Conservation (phyloP, 2,113 vertebrate genomes). For the Percopsis transmontana region DNA sequence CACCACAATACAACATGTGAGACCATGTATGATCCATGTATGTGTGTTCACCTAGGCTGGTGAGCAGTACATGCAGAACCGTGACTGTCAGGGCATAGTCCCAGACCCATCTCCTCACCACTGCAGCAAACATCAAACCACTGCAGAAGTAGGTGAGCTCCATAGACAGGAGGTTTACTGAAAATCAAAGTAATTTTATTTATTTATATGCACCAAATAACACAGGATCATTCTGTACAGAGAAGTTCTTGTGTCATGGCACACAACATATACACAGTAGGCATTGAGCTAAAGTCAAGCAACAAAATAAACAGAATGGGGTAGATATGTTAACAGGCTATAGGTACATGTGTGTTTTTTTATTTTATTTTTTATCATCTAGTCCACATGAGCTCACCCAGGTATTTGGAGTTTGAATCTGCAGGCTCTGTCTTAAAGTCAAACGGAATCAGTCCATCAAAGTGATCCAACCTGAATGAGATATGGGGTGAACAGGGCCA, state of each 20-base stretch:
- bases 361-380: not conserved
- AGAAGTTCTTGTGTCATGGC: no score
- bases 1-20: not conserved
- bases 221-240: no score
- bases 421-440: constrained; percentile 86
- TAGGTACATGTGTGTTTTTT: not conserved
- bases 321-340: not conserved
- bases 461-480: constrained; percentile 75
- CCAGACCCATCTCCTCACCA: constrained; percentile 87
- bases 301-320: not conserved
- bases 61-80: constrained; percentile 80
- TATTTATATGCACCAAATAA: no score
- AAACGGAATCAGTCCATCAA: constrained; percentile 84
- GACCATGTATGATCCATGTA: not conserved
- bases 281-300: no score
- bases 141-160: constrained; percentile 84
- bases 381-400: constrained; percentile 71
- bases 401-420: constrained; percentile 82
- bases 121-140: constrained; percentile 82
- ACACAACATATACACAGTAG: no score
- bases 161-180: constrained; percentile 81
- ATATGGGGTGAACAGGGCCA: not conserved
- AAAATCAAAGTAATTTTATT: no score
- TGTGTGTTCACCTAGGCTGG: constrained; percentile 73
- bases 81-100: constrained; percentile 86